Evolutionary conservation across 1,140 invertebrate genomes (phyloP).

Genomic region (Orussus abietinus): DNA sequence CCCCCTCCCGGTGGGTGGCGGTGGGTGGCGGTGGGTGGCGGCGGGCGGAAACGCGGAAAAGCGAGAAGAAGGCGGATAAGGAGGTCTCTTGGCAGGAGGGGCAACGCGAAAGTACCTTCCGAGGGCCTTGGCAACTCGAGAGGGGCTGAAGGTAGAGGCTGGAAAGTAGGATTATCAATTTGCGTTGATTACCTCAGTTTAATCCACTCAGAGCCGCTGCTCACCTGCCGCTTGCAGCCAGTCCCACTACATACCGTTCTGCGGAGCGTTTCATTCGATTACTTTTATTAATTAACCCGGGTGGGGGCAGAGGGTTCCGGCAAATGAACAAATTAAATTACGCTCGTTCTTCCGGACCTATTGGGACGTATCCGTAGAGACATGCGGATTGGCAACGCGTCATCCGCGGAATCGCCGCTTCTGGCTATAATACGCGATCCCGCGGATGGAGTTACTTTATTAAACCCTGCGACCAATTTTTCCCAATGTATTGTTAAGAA

Average conservation of each 20-base stretch:
- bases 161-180: conserved; percentile 50
- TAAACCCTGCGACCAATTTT: conserved; percentile 2
- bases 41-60: too few relatives aligned
- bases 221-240: conserved; percentile 38
- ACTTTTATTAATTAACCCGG: conserved; percentile 46
- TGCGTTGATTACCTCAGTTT: conserved; percentile 48
- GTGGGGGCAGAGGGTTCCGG: conserved; percentile 15
- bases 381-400: neutral
- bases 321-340: conserved; percentile 43
- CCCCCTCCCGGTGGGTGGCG: too few relatives aligned
- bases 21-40: too few relatives aligned
- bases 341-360: conserved; percentile 24
- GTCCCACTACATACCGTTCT: conserved; percentile 14
- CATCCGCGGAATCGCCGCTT: neutral
- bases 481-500: conserved; percentile 4
- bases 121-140: too few relatives aligned
- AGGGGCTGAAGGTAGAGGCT: too few relatives aligned
- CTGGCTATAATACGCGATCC: neutral
- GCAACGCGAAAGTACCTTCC: too few relatives aligned
- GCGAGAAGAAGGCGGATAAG: too few relatives aligned
- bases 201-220: conserved; percentile 47
- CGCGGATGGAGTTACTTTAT: neutral
- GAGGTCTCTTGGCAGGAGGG: too few relatives aligned
- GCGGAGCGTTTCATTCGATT: conserved; percentile 39
- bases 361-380: conserved; percentile 4